These are phyloP conservation scores for Drosophila chauvacae DNA, from an alignment of 1,140 invertebrate genomes.

Conservation along the genomic window DNA sequence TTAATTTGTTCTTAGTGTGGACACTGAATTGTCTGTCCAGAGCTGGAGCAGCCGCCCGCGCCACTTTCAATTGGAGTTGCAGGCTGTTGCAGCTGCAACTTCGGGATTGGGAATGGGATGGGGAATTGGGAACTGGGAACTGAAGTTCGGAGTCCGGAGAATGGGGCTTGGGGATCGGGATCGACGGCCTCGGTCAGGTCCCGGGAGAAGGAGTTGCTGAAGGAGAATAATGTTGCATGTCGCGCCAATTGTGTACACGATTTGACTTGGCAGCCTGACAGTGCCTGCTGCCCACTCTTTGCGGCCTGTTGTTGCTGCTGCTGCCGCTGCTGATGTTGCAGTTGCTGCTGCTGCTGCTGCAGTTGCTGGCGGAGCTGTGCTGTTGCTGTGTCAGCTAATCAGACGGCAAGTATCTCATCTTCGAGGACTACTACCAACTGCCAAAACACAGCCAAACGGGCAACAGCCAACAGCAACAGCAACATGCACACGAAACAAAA, in stretches of 20 bases:
- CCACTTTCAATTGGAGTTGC: slow-evolving; percentile 65
- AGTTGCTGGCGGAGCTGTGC: slow-evolving; percentile 34
- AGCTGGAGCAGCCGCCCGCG: slow-evolving; percentile 54
- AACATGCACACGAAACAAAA: slow-evolving; percentile 80
- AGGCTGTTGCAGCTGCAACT: slow-evolving; percentile 46
- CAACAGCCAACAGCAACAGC: slow-evolving; percentile 46
- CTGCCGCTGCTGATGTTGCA: slow-evolving; percentile 9
- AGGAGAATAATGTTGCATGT: slow-evolving; percentile 81
- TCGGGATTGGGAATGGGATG: slow-evolving; percentile 47
- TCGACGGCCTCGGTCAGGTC: slow-evolving; percentile 57
- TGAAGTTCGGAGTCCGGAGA: slow-evolving; percentile 14
- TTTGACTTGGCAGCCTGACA: slow-evolving; percentile 82
- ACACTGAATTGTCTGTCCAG: slow-evolving; percentile 41
- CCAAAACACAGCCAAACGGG: slow-evolving; percentile 71
- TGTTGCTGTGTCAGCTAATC: slow-evolving; percentile 79
- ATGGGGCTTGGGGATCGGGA: slow-evolving; percentile 32
- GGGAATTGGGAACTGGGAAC: slow-evolving; percentile 13
- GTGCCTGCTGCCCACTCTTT: slow-evolving; percentile 75
- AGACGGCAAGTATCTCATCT: slow-evolving; percentile 84
- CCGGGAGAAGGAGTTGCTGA: slow-evolving; percentile 35
- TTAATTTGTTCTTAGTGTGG: slow-evolving; percentile 38
- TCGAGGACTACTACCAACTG: slow-evolving; percentile 83
- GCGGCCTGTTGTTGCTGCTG: slow-evolving; percentile 39
- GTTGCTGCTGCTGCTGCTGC: slow-evolving; percentile 50
- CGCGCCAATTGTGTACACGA: slow-evolving; percentile 84